Conservation (phyloP, 1,140 invertebrate genomes). For the Aphelinus certus region DNA sequence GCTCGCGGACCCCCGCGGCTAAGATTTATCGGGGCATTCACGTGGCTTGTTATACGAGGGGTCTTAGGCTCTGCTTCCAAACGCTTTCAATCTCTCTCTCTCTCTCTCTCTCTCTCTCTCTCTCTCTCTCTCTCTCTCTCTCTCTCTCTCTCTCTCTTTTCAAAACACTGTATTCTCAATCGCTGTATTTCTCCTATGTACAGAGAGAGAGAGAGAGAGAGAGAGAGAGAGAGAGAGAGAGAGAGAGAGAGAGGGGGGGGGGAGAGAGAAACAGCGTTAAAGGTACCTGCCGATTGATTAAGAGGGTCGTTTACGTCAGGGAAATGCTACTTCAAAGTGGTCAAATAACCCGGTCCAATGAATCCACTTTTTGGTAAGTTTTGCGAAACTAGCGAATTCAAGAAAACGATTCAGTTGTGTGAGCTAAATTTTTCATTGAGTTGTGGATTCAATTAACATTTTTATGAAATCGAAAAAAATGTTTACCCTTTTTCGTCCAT, state of each 20-base stretch:
- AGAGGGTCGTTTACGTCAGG: conserved; percentile 61
- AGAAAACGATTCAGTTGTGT: conserved; percentile 16
- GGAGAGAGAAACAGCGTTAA: conserved; percentile 54
- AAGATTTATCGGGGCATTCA: neutral
- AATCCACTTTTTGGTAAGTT: conserved; percentile 16
- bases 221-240: neutral
- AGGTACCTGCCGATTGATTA: conserved; percentile 57
- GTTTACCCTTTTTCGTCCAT: too few species aligned
- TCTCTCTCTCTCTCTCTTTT: neutral
- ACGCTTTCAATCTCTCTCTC: conserved; percentile 3
- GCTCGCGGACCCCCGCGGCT: conserved; percentile 21
- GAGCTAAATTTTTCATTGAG: conserved; percentile 4
- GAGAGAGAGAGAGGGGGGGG: conserved; percentile 31
- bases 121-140: neutral
- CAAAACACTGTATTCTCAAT: too few species aligned
- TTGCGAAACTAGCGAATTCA: neutral
- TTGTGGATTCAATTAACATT: neutral
- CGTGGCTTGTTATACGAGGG: neutral
- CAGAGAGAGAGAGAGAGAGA: conserved; percentile 22
- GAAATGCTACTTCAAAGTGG: conserved; percentile 52
- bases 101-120: neutral
- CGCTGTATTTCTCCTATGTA: neutral
- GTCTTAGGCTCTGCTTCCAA: neutral
- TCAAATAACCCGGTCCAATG: conserved; percentile 41
- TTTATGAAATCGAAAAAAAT: neutral